A percentile compares a stretch with the other conserved stretches of the same genome.
phyloP scores from a whole-genome alignment of 1,140 invertebrate species.

The Callitettix versicolor region DNA sequence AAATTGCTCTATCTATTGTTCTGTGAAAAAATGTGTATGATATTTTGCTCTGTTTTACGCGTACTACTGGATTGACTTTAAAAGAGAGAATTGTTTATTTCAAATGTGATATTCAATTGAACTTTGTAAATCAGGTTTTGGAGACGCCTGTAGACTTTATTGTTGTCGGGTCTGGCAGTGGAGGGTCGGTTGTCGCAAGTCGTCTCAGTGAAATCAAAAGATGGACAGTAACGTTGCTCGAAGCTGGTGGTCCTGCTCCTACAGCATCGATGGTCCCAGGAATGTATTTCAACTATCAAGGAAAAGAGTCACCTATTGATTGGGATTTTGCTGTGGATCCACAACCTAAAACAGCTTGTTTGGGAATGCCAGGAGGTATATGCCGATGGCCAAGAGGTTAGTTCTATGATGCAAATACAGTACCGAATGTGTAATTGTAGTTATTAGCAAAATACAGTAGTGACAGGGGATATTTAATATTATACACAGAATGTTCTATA shows the following conservation, averaged over 20 bases:
- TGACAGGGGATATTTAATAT: no score
- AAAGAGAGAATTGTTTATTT: no score
- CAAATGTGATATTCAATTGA: no score
- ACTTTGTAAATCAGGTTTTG: no score
- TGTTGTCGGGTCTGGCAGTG: slow-evolving; percentile 45
- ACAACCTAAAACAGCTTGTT: slow-evolving; percentile 67
- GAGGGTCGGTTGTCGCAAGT: slow-evolving; percentile 43
- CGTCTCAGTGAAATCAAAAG: slow-evolving; percentile 37
- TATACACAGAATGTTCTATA: no score
- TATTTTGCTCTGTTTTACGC: no score
- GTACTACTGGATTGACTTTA: no score
- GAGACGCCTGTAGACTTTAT: slow-evolving; percentile 53
- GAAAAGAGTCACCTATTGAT: slow-evolving; percentile 67
- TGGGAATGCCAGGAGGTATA: slow-evolving; percentile 45
- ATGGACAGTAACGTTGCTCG: slow-evolving; percentile 39
- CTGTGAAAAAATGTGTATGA: no score
- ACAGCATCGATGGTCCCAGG: slow-evolving; percentile 69
- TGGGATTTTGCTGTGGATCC: slow-evolving; percentile 77
- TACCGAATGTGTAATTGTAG: no score
- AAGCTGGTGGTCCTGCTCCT: slow-evolving; percentile 44
- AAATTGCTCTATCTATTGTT: no score
- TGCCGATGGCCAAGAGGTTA: slow-evolving; percentile 3
- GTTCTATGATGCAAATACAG: no score
- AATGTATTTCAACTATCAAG: slow-evolving; percentile 69
- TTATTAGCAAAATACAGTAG: no score